Base-by-base conservation (phyloP, 2,888 invertebrate genomes). In the Folsomia candida region DNA sequence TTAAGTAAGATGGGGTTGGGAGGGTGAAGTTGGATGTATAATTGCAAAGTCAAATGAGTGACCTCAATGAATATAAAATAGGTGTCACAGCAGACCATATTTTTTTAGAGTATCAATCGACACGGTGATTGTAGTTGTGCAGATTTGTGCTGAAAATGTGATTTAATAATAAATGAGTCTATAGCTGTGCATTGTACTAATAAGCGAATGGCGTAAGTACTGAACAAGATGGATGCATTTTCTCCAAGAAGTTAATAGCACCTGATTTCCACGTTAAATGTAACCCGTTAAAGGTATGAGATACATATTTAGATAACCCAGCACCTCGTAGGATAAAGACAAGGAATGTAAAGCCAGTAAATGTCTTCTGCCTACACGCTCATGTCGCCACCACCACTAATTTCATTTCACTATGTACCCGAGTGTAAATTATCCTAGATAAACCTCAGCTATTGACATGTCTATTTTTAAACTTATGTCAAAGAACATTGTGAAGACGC, bases 401-500 rank as follows among this genome's bases (percentile, higher is more conserved):
- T 37, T 37, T 14, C 37, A 37, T n/a, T n/a, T n/a, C n/a, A n/a
- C n/a, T n/a, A n/a, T n/a, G n/a, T n/a, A n/a, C n/a, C n/a, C n/a
- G n/a, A n/a, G n/a, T n/a, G n/a, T n/a, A n/a, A n/a, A n/a, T n/a
- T n/a, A n/a, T n/a, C n/a, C n/a, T n/a, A n/a, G n/a, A n/a, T n/a
- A n/a, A n/a, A n/a, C n/a, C n/a, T n/a, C n/a, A n/a, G n/a, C n/a
- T n/a, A n/a, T n/a, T n/a, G n/a, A n/a, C n/a, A n/a, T n/a, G n/a
- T n/a, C n/a, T n/a, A n/a, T n/a, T n/a, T n/a, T n/a, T n/a, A n/a
- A n/a, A n/a, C n/a, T n/a, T n/a, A n/a, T n/a, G n/a, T n/a, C n/a
- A n/a, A n/a, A n/a, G n/a, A n/a, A n/a, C n/a, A n/a, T 37, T 4
- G 37, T 37, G 37, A 54, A 65, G 65, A 65, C 65, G 65, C 94